Percentiles rank a stretch among this genome's conserved stretches.
phyloP scores from a whole-genome alignment of 2,113 vertebrate species.

The Melanerpes formicivorus region DNA sequence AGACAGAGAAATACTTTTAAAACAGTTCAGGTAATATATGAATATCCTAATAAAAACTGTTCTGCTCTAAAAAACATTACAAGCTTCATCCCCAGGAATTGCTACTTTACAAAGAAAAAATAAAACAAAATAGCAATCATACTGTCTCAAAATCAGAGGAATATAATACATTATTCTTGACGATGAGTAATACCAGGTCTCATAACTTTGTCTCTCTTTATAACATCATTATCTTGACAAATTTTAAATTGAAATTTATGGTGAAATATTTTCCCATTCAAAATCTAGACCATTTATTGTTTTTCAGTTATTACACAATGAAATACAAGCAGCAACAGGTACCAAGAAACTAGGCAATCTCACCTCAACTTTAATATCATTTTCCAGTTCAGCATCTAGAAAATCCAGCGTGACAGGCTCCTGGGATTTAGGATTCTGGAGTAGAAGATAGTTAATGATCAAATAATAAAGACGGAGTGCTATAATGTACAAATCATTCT shows the following conservation, averaged over 20 bases:
- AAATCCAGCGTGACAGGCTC: constrained; percentile 97
- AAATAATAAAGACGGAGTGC: constrained; percentile 28
- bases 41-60: neutral
- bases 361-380: constrained; percentile 97
- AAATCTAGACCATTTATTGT: neutral
- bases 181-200: rapidly evolving
- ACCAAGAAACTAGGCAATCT: neutral
- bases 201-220: neutral
- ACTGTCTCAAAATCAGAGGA: neutral
- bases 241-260: neutral
- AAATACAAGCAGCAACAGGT: neutral
- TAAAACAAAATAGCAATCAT: neutral
- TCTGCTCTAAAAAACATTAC: neutral
- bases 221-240: neutral
- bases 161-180: neutral
- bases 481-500: neutral
- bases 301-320: neutral
- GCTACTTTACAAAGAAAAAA: neutral
- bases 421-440: constrained; percentile 98
- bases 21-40: neutral
- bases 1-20: neutral
- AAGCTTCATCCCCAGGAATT: neutral
- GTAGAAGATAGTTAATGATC: constrained; percentile 51
- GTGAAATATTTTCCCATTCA: neutral
- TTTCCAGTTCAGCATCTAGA: constrained; percentile 95